A percentile compares a stretch with the other conserved stretches of the same genome.
Conservation (phyloP, 2,113 vertebrate species). For the Corythornis cristatus region DNA sequence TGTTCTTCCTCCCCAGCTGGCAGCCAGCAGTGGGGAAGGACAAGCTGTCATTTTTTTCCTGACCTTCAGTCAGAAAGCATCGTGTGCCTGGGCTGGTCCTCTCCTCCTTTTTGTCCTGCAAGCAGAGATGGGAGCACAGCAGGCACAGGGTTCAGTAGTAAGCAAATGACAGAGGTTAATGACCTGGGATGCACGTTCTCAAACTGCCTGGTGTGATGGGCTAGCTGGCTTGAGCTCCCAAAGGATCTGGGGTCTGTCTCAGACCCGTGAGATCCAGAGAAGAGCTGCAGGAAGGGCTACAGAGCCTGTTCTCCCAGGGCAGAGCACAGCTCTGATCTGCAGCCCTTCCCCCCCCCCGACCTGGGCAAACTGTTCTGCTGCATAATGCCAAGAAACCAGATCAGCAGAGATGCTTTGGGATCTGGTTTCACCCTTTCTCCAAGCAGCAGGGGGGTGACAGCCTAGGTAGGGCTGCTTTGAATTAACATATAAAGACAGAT, state of each 20-base stretch:
- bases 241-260: not conserved
- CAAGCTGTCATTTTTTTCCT: conserved; percentile 3
- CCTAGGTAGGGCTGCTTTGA: not conserved
- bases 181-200: not conserved
- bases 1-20: conserved; percentile 39
- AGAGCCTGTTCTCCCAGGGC: not conserved
- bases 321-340: not conserved
- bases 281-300: not conserved
- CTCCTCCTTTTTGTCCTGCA: not conserved
- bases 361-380: not conserved
- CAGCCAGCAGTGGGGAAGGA: not conserved
- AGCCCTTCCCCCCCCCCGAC: not conserved
- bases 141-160: not conserved
- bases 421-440: not conserved
- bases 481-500: not conserved
- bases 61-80: not conserved
- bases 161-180: not conserved
- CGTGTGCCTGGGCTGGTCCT: not conserved
- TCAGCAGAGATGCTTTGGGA: not conserved
- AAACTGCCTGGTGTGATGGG: not conserved
- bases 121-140: not conserved
- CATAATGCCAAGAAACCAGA: not conserved
- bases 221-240: not conserved
- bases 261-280: not conserved
- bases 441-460: not conserved